phyloP scores from a whole-genome alignment of 2,888 invertebrate species.

The Keiferia lycopersicella region DNA sequence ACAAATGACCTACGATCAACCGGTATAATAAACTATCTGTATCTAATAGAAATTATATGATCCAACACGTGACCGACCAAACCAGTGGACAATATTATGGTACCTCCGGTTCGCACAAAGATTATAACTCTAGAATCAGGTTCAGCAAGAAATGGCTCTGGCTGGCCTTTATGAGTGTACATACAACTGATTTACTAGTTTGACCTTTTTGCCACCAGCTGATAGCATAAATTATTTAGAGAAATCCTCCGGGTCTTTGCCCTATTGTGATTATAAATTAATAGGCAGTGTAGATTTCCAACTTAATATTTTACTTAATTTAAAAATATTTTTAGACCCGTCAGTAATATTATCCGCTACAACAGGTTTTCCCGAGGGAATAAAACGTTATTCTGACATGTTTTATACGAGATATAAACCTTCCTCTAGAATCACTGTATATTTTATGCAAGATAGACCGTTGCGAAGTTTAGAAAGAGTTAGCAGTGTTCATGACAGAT shows the following conservation, averaged over 20 bases:
- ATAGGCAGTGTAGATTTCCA: not conserved
- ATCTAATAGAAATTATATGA: slow-evolving; percentile 3
- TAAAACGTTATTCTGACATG: no score
- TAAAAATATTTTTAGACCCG: no score
- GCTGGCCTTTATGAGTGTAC: slow-evolving; percentile 14
- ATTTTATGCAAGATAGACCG: no score
- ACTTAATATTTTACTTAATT: no score
- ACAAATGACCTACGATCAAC: not conserved
- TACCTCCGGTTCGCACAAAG: slow-evolving; percentile 12
- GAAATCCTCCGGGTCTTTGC: slow-evolving; percentile 11
- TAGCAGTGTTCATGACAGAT: no score
- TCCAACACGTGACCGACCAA: slow-evolving; percentile 1
- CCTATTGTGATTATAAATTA: slow-evolving; percentile 2
- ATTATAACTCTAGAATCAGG: slow-evolving; percentile 21
- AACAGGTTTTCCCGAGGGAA: no score
- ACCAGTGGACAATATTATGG: not conserved
- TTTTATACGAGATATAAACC: no score
- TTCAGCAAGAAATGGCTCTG: slow-evolving; percentile 11
- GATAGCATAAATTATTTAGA: slow-evolving; percentile 18
- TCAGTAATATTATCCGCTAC: no score
- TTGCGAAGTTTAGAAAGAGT: no score
- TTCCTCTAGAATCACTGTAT: no score
- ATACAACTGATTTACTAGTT: slow-evolving; percentile 20
- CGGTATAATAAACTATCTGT: not conserved
- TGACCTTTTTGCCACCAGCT: slow-evolving; percentile 23